Evolutionary conservation across 2,888 invertebrate species (phyloP), one percentile per base, ranked within the genome.

Genomic region (Amblyteles armatorius): DNA sequence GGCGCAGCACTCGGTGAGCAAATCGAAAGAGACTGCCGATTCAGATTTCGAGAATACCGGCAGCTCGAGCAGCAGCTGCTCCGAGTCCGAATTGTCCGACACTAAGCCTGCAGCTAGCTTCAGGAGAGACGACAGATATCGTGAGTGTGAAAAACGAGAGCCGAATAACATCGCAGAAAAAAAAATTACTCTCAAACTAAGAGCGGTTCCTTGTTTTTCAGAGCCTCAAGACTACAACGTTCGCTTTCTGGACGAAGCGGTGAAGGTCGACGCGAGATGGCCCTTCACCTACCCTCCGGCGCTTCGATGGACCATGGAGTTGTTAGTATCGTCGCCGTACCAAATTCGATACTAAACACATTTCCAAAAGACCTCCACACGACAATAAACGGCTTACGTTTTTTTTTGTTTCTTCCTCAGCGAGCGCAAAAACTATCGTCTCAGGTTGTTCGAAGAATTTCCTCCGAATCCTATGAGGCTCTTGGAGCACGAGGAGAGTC

Each of bases 361-460:
- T 55, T 2, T 29, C 16, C n/a, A 52, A 22, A n/a, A 3, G n/a
- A 3, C 4, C 6, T 36, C 36, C 7, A 9, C 36, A 36, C 36
- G 36, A 6, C 33, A 4, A 48, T 73, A 71, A 60, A 5, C 1
- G 29, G 33, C 60, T 13, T 13, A 13, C 13, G 11, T 33, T 60
- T 60, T 57, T 40, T 26, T 57, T 40, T 26, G 19, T 57, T 40
- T 79, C 22, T 52, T 36, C 77, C 81, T 6, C 84, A 92, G 92
- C 79, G 90, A 91, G 60, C 57, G 86, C 52, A 86, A 91, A 50
- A 91, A 94, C 89, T 94, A 92, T 81, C 82, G 88, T 57, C 55
- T 92, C 9, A 90, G 87, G 11, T 90, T 96, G 79, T 96, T 94
- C 87, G 88, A 93, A 6, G 90, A 94, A 26, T 94, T 94, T 92